phyloP scores from a whole-genome alignment of 1,140 invertebrate genomes.

The Danaus plexippus region DNA sequence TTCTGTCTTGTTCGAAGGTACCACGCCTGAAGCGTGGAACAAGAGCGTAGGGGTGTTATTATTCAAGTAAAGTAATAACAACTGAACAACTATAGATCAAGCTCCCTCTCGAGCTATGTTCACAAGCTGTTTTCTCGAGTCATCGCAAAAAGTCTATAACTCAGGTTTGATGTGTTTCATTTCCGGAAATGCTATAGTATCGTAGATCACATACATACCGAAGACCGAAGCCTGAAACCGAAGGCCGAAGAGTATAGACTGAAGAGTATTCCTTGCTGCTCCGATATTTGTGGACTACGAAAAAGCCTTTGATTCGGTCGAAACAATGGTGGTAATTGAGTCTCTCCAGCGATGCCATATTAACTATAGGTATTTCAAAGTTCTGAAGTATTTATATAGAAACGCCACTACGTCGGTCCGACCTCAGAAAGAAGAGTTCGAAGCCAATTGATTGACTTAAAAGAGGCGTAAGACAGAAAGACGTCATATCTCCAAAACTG shows the following conservation, averaged over 20 bases:
- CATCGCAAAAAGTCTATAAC: too few relatives aligned
- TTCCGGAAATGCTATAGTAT: slow-evolving; percentile 3
- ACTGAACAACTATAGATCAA: background rate
- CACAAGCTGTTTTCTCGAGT: background rate
- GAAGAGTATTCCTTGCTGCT: slow-evolving; percentile 21
- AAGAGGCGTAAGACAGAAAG: slow-evolving; percentile 27
- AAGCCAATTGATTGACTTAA: slow-evolving; percentile 25
- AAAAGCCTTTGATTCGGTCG: slow-evolving; percentile 25
- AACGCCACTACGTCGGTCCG: slow-evolving; percentile 20
- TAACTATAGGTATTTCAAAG: slow-evolving; percentile 17
- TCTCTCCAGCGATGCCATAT: slow-evolving; percentile 21
- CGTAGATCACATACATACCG: too few relatives aligned
- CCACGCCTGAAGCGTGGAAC: too few relatives aligned
- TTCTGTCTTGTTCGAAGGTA: too few relatives aligned
- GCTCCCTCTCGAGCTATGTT: background rate
- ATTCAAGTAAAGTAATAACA: too few relatives aligned
- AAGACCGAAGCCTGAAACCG: too few relatives aligned
- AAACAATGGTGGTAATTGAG: slow-evolving; percentile 14
- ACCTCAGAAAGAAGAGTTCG: slow-evolving; percentile 15
- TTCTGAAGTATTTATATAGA: slow-evolving; percentile 20
- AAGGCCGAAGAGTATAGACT: too few relatives aligned
- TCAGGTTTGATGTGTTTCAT: background rate
- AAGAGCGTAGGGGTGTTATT: too few relatives aligned
- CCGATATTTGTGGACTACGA: slow-evolving; percentile 27
- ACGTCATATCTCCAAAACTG: slow-evolving; percentile 33